A percentile compares a stretch with the other conserved stretches of the same genome.
Evolutionary conservation across 2,113 vertebrate genomes (phyloP).

Genomic region (Neodon shergylaensis): DNA sequence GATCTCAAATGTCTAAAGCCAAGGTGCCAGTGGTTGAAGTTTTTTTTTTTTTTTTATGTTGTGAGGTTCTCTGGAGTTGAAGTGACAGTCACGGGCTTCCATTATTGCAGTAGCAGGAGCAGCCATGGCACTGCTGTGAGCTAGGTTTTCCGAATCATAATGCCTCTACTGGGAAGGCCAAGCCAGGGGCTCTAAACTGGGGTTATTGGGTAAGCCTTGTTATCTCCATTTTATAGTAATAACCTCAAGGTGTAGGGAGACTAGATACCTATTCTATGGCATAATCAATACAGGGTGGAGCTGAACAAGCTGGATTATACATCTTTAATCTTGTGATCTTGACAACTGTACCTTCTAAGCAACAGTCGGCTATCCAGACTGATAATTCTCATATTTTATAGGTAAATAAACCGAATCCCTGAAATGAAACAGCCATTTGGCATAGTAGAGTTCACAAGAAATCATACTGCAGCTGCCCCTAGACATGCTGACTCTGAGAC

Average conservation of each 20-base stretch:
- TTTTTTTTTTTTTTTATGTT: background rate
- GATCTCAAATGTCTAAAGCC: conserved; percentile 12
- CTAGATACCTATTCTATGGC: background rate
- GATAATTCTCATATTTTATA: background rate
- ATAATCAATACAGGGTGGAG: background rate
- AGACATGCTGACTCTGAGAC: background rate
- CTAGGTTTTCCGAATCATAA: background rate
- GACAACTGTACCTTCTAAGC: background rate
- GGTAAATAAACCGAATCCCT: background rate
- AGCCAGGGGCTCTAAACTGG: background rate
- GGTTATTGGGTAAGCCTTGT: background rate
- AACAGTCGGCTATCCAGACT: background rate
- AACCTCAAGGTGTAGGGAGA: background rate
- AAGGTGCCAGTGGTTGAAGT: background rate
- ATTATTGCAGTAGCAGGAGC: background rate
- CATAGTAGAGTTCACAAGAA: background rate
- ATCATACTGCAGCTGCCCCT: background rate
- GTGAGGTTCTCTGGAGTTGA: background rate
- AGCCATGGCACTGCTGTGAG: background rate
- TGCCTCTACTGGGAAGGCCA: background rate
- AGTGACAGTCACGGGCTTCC: background rate
- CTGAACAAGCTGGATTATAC: background rate
- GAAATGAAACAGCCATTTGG: background rate
- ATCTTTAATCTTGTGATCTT: background rate
- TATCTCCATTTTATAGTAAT: background rate